Evolutionary conservation across 2,113 vertebrate genomes (phyloP).

Genomic region (Oceanodroma tethys): DNA sequence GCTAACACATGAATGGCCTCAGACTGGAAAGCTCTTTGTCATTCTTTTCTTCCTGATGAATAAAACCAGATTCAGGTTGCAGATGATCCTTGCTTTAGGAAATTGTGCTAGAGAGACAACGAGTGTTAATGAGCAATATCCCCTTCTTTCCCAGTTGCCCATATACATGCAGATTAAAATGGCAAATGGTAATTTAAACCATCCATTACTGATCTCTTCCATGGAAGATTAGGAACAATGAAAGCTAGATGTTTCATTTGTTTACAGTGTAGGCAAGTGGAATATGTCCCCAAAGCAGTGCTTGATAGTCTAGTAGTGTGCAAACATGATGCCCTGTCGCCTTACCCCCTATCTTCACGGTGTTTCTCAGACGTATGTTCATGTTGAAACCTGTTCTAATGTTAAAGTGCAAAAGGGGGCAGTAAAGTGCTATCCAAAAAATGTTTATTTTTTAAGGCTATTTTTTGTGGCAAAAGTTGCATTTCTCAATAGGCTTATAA

Average conservation of each 20-base stretch:
- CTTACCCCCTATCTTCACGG: not conserved
- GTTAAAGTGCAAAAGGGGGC: constrained; percentile 81
- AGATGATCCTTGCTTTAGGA: constrained; percentile 59
- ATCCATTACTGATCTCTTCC: constrained; percentile 26
- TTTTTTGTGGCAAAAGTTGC: constrained; percentile 15
- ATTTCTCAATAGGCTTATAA: constrained; percentile 11
- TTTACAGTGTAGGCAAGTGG: constrained; percentile 17
- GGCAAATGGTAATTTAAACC: constrained; percentile 34
- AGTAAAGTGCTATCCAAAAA: constrained; percentile 78
- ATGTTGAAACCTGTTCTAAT: constrained; percentile 71
- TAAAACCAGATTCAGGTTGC: constrained; percentile 53
- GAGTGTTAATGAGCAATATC: constrained; percentile 58
- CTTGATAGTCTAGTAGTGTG: not conserved
- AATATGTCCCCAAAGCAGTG: not conserved
- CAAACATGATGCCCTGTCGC: not conserved
- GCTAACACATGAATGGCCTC: constrained; percentile 5
- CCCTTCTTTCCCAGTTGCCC: not conserved
- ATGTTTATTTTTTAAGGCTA: not conserved
- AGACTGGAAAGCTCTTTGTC: constrained; percentile 25
- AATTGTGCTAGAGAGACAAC: constrained; percentile 31
- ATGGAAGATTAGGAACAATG: not conserved
- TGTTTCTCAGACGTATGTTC: constrained; percentile 4
- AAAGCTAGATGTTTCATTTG: not conserved
- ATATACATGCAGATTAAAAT: constrained; percentile 30
- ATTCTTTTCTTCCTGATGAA: constrained; percentile 49